Conservation (phyloP, 2,797 vertebrate species). For the Morus bassanus region DNA sequence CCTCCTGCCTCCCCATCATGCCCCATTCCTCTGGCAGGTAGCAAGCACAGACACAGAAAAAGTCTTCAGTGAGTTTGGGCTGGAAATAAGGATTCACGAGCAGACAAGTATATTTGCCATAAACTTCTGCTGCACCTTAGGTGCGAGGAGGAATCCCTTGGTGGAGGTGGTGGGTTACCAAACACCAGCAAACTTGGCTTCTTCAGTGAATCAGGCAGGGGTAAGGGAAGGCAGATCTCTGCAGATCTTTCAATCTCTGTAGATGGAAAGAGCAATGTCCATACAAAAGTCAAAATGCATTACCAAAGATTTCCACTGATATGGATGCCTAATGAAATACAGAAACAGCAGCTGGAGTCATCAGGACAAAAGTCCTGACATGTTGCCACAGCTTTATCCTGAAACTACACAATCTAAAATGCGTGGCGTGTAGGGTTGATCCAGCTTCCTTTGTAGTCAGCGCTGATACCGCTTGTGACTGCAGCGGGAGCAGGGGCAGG, state of each 20-base stretch:
- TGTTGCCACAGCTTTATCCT: background rate
- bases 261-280: background rate
- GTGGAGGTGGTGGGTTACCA: accelerated
- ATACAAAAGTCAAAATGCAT: background rate
- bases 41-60: background rate
- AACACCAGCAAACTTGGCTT: background rate
- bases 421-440: accelerated
- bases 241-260: background rate
- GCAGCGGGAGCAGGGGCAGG: background rate
- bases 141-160: background rate
- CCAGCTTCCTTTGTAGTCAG: background rate
- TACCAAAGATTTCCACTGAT: background rate
- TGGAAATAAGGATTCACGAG: background rate
- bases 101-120: background rate
- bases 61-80: background rate
- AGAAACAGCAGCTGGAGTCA: background rate
- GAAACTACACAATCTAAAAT: background rate
- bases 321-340: background rate
- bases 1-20: background rate
- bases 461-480: background rate
- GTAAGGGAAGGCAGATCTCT: background rate
- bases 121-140: background rate
- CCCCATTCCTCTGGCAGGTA: background rate
- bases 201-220: background rate
- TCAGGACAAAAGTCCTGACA: background rate